Evolutionary conservation across 2,888 invertebrate species (phyloP), one percentile per base, ranked within the genome.

Genomic region (Julus scandinavius): DNA sequence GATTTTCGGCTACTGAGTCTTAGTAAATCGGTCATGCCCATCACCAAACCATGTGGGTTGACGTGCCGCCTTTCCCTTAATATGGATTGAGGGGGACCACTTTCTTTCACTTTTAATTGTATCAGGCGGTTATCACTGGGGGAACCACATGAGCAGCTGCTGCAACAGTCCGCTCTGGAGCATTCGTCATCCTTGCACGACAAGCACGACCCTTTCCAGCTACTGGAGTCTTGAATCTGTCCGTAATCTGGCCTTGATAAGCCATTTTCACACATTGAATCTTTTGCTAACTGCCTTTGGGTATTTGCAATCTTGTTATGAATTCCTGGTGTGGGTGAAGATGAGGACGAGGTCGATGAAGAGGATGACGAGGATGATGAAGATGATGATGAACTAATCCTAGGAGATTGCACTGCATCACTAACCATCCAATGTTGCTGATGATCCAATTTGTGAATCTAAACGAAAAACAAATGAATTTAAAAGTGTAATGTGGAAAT

Each of bases 21-120:
- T n/a, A 88, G 20, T 13, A 88, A n/a, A 54, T 88, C 88, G 2
- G 88, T 85, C 87, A 87, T 88, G 9, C 88, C 88, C 88, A 88
- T 88, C 17, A 88, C 87, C 11, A 84, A 45, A 4, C 88, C 87
- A 29, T 88, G 88, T 58, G 85, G 72, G 13, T 83, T 41, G 41
- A 41, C 58, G 7, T 38, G 50, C 38, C 87, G n/a, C 87, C 54
- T 87, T 38, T 87, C 87, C 38, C 54, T 20, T 3, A 40, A 11
- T 7, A 54, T 40, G 29, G 58, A 58, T 15, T 54, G 58, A 15
- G 87, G 58, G 1, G 50, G 54, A n/a, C 54, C 9, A 0, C 40
- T 58, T 29, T 50, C 87, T 40, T 58, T 40, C 54, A 38, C 38
- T 20, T 15, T 29, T 11, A 50, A 29, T 20, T 50, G 49, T 15